Evolutionary conservation across 2,113 vertebrate genomes (phyloP).

Genomic region (Scatophagus argus): DNA sequence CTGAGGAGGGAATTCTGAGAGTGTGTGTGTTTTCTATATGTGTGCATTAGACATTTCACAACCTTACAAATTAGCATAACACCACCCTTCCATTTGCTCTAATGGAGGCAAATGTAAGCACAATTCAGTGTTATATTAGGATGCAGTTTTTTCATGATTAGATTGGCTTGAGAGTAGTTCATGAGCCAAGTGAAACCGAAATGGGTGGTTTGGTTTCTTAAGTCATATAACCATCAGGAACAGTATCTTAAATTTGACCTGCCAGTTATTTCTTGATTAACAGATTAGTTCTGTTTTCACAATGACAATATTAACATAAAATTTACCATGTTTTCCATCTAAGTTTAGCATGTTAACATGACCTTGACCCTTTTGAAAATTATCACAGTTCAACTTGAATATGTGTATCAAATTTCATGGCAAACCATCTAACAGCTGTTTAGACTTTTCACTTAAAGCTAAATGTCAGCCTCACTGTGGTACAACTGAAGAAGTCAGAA

Average conservation of each 20-base stretch:
- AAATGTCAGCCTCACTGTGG: background rate
- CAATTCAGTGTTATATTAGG: slow-evolving; percentile 16
- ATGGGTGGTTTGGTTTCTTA: slow-evolving; percentile 10
- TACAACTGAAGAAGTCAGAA: background rate
- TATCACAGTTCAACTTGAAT: background rate
- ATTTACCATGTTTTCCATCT: background rate
- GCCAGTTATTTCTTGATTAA: background rate
- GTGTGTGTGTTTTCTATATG: slow-evolving; percentile 14
- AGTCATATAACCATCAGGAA: slow-evolving; percentile 1
- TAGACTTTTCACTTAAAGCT: background rate
- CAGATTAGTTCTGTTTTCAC: background rate
- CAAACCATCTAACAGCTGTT: background rate
- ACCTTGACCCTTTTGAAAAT: background rate
- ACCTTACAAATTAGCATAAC: slow-evolving; percentile 42
- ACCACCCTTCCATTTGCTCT: slow-evolving; percentile 31
- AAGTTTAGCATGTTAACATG: background rate
- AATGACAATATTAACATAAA: background rate
- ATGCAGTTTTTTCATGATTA: background rate
- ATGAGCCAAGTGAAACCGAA: background rate
- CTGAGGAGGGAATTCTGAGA: slow-evolving; percentile 46
- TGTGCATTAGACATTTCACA: slow-evolving; percentile 27
- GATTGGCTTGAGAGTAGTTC: slow-evolving; percentile 10
- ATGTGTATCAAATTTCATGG: background rate
- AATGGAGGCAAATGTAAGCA: slow-evolving; percentile 35
- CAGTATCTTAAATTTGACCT: background rate